Evolutionary conservation across 2,797 vertebrate species (phyloP).

Genomic region (Ptychadena robeensis): DNA sequence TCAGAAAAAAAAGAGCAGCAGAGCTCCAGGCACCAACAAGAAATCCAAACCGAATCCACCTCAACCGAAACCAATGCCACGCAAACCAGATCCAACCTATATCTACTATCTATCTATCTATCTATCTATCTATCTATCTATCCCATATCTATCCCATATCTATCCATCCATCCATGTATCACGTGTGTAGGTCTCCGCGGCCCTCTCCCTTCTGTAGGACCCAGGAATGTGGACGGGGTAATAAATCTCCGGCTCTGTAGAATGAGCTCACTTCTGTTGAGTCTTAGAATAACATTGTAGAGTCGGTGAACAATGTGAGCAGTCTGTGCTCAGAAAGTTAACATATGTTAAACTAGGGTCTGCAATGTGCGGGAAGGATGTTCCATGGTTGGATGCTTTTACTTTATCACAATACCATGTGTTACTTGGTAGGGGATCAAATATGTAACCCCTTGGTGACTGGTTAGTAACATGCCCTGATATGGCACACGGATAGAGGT

Average conservation of each 20-base stretch:
- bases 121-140: constrained; percentile 19
- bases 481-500: no score
- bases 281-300: neutral
- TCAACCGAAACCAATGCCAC: no score
- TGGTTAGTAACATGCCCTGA: neutral
- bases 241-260: constrained; percentile 6
- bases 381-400: constrained; percentile 47
- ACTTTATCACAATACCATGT: constrained; percentile 48
- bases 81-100: no score
- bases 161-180: neutral
- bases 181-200: neutral
- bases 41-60: no score
- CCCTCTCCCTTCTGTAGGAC: neutral
- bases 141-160: constrained; percentile 4
- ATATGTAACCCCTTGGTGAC: neutral
- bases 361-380: constrained; percentile 41
- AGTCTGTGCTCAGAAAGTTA: neutral
- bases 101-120: constrained; percentile 13
- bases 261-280: neutral
- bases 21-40: no score
- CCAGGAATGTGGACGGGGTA: constrained; percentile 6
- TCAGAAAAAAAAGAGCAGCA: no score
- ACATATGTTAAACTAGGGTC: constrained; percentile 26
- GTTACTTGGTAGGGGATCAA: constrained; percentile 5
- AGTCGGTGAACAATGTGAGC: neutral